These are phyloP conservation scores for Microtus ochrogaster DNA, from an alignment of 2,113 vertebrate species.

Conservation along the genomic window DNA sequence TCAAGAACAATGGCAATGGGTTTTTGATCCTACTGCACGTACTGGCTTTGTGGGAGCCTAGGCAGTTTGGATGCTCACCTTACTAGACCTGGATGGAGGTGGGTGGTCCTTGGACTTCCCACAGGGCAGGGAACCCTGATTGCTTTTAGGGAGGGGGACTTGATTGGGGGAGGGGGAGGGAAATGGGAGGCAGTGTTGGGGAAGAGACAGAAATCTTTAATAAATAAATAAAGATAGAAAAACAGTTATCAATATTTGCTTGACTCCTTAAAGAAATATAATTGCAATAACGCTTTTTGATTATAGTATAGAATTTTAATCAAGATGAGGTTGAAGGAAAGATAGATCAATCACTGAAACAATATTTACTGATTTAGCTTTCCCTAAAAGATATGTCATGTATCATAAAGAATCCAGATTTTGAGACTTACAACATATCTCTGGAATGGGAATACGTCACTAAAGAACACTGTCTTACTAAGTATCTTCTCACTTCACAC, in stretches of 20 bases:
- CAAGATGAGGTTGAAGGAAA: neutral
- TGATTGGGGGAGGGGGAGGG: too few species aligned
- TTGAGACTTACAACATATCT: neutral
- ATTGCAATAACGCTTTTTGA: neutral
- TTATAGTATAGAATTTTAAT: slow-evolving; percentile 42
- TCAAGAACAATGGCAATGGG: too few species aligned
- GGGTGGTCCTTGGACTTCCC: too few species aligned
- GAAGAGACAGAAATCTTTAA: too few species aligned
- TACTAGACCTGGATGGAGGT: too few species aligned
- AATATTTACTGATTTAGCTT: neutral
- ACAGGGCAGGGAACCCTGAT: too few species aligned
- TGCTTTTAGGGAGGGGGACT: too few species aligned
- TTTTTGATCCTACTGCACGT: too few species aligned
- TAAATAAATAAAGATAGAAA: neutral
- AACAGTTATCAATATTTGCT: neutral
- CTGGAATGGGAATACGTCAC: neutral
- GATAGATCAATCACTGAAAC: neutral
- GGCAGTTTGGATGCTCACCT: too few species aligned
- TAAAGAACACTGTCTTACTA: neutral
- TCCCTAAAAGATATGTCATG: neutral
- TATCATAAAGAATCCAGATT: neutral
- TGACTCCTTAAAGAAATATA: slow-evolving; percentile 42
- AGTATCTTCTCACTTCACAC: neutral
- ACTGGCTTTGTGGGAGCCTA: too few species aligned
- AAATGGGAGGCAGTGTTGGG: too few species aligned